Conservation (phyloP, 2,888 invertebrate genomes). For the Sympetrum striolatum region DNA sequence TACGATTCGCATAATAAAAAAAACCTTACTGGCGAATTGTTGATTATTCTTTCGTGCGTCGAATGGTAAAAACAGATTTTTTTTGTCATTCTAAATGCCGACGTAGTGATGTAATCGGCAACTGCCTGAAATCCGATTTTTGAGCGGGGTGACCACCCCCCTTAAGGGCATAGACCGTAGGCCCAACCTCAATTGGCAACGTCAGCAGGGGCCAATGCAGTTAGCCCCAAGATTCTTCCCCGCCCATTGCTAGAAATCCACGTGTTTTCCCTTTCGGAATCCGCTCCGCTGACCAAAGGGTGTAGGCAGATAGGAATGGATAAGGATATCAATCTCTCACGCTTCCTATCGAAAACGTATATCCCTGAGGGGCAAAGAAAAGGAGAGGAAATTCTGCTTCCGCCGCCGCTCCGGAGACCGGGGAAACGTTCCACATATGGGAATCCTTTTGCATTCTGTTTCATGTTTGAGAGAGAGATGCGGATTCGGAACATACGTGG, state of each 20-base stretch:
- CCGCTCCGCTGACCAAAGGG: neutral
- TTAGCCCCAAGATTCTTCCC: neutral
- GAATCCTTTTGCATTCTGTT: neutral
- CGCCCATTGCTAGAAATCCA: neutral
- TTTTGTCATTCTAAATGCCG: no score
- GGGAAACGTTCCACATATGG: neutral
- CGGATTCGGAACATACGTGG: no score
- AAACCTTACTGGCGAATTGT: no score
- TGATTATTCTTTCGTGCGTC: no score
- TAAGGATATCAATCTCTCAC: neutral
- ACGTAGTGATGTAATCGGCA: no score
- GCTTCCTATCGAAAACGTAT: neutral
- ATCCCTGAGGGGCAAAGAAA: neutral
- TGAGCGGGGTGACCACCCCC: no score
- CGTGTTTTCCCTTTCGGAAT: neutral
- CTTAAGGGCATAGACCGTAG: neutral
- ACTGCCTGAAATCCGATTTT: no score
- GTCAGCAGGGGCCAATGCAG: conserved; percentile 25
- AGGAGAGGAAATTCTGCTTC: neutral
- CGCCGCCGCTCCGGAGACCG: neutral
- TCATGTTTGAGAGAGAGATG: neutral
- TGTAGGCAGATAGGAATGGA: neutral
- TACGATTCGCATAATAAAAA: no score
- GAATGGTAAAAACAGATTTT: no score
- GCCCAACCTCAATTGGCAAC: conserved; percentile 12